Evolutionary conservation across 2,888 invertebrate genomes (phyloP).

Genomic region (Germaria angustata): DNA sequence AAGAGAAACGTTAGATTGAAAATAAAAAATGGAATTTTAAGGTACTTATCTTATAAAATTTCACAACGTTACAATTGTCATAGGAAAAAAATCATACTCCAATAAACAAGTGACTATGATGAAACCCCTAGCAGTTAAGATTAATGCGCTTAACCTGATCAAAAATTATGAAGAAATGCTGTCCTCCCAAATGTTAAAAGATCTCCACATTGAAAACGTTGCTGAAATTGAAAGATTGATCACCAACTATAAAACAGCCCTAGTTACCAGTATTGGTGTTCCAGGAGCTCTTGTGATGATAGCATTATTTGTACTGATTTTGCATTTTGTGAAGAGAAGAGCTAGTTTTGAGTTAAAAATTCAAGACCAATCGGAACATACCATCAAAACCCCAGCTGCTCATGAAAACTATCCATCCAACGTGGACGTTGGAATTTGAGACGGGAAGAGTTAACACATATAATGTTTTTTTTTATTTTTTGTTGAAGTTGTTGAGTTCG

Average conservation of each 20-base stretch:
- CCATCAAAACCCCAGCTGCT: neutral
- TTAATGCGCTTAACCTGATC: neutral
- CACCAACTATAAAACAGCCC: neutral
- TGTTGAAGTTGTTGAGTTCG: too few relatives aligned
- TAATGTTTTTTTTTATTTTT: neutral
- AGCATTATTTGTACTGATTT: neutral
- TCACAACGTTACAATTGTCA: neutral
- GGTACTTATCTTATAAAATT: neutral
- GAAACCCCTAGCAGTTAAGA: neutral
- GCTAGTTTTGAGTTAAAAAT: neutral
- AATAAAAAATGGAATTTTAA: neutral
- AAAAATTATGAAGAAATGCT: neutral
- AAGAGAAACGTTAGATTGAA: slow-evolving; percentile 18
- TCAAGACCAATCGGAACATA: neutral
- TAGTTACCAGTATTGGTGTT: neutral
- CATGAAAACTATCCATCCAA: neutral
- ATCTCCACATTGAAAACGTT: slow-evolving; percentile 3
- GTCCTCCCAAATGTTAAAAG: slow-evolving; percentile 1
- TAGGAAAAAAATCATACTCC: neutral
- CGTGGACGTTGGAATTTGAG: slow-evolving; percentile 22
- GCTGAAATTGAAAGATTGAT: neutral
- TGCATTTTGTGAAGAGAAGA: neutral
- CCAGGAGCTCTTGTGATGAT: neutral
- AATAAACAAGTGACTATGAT: neutral
- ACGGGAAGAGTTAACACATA: slow-evolving; percentile 3